Conservation (phyloP, 2,888 invertebrate species). For the Sinohyriopsis cumingii region DNA sequence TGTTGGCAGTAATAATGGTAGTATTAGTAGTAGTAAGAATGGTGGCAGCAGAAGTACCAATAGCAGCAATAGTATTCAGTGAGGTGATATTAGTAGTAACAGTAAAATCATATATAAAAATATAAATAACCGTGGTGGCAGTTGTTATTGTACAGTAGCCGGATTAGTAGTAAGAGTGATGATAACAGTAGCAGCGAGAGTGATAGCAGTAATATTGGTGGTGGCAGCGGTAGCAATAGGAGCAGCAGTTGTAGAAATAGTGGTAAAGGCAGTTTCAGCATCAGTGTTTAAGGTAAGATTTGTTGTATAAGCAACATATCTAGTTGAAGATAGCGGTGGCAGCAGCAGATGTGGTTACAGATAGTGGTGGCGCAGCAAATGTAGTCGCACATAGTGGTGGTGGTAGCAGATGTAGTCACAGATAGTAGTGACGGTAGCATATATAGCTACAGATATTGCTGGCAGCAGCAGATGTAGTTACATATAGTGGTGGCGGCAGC, state of each 20-base stretch:
- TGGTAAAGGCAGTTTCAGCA: slow-evolving; percentile 18
- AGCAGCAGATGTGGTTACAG: slow-evolving; percentile 5
- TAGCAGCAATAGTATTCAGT: not conserved
- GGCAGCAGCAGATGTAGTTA: slow-evolving; percentile 1
- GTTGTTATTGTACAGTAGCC: slow-evolving; percentile 6
- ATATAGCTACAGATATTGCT: not conserved
- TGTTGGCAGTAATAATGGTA: slow-evolving; percentile 17
- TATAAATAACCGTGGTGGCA: slow-evolving; percentile 9
- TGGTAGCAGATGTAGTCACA: too few species aligned
- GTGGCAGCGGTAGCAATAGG: slow-evolving; percentile 12
- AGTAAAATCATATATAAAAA: slow-evolving; percentile 1
- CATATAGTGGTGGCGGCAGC: not conserved
- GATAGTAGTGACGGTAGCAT: not conserved
- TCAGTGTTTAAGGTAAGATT: not conserved
- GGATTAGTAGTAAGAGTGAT: slow-evolving; percentile 23
- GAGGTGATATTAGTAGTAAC: slow-evolving; percentile 1
- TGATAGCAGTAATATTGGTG: slow-evolving; percentile 17
- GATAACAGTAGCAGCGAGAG: slow-evolving; percentile 16
- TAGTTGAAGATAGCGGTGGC: not conserved
- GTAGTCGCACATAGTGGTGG: slow-evolving; percentile 1
- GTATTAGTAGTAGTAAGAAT: slow-evolving; percentile 13
- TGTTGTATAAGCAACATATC: not conserved
- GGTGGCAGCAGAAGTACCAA: slow-evolving; percentile 5
- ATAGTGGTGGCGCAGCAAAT: not conserved
- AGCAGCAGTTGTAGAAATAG: slow-evolving; percentile 18